Evolutionary conservation across 2,113 vertebrate species (phyloP).

Genomic region (Oplegnathus fasciatus): DNA sequence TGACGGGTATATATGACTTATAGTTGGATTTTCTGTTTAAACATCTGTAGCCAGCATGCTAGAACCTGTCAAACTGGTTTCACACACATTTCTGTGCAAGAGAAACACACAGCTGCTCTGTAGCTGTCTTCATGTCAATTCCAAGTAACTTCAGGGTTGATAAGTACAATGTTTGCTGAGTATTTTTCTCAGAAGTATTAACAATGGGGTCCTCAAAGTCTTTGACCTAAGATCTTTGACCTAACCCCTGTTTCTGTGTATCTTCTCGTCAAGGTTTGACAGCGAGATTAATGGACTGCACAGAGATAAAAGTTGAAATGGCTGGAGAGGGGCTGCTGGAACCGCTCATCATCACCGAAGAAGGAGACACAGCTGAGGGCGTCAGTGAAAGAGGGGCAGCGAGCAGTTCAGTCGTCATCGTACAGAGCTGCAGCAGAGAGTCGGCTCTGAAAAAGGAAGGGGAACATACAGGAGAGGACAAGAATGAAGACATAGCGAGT

Average conservation of each 20-base stretch:
- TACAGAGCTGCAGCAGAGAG: conserved; percentile 18
- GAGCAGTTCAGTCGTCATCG: background rate
- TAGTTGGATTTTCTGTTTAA: conserved; percentile 21
- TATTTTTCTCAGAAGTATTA: background rate
- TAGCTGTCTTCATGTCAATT: background rate
- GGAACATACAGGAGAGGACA: conserved; percentile 28
- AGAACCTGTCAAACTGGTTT: conserved; percentile 73
- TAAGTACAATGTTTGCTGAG: background rate
- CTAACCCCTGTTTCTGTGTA: background rate
- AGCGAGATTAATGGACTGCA: conserved; percentile 38
- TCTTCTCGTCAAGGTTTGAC: conserved; percentile 43
- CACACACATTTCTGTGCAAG: background rate
- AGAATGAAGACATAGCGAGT: background rate
- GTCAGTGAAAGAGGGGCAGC: conserved; percentile 10
- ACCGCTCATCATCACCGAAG: conserved; percentile 77
- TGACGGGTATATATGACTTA: background rate
- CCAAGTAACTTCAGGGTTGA: conserved; percentile 1
- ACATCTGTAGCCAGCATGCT: conserved; percentile 47
- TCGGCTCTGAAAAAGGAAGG: conserved; percentile 33
- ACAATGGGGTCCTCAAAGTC: background rate
- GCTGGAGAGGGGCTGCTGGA: conserved; percentile 64
- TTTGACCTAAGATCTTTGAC: conserved; percentile 22
- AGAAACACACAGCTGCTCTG: conserved; percentile 20
- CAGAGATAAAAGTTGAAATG: conserved; percentile 67
- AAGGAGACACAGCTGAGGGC: conserved; percentile 65